Base-by-base conservation (phyloP, 2,888 invertebrate species). In the Miltochrista miniata region DNA sequence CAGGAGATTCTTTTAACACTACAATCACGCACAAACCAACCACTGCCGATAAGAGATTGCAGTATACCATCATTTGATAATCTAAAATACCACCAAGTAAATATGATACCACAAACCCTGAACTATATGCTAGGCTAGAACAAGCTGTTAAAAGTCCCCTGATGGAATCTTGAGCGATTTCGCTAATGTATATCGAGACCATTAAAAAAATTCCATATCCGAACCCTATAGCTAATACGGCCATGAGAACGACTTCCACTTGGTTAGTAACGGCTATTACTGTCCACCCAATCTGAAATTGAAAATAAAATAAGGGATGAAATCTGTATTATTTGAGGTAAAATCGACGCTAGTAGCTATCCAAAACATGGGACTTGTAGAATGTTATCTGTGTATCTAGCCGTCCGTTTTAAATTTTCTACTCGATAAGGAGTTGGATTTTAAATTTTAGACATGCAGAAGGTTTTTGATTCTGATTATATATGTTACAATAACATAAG, bases 131-230 rank as follows among this genome's bases (percentile, higher is more conserved):
- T 9, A 81, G 70, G 51, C 85, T 70, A 0, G 76, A 54, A 0
- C 74, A 70, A 0, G 87, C 75, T 1, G 82, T 79, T 76, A 89
- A 70, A 1, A 72, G 68, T 0, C 88, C 90, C 24, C 89, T 63
- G 29, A 88, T 78, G 3, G 79, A 81, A 41, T 87, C 83, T 45
- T 86, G 77, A 47, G 83, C 81, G 33, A 86, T 74, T 56, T 90
- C 90, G 29, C 82, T 74, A 38, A 86, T 63, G 59, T 67, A 87
- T 3, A 88, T 74, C 0, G 83, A 79, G 0, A 76, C 72, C 0
- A 82, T 68, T 0, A 87, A 56, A 45, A 81, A 74, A 0, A 70
- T 61, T 0, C 78, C 66, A 0, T 78, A 78, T 0, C 83, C 74
- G 0, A 85, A 33, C 0, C 90, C 90, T 0, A 80, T 71, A 10